Base-by-base conservation (phyloP, 64 coral and sea anemone genomes). In the Porites lutea region DNA sequence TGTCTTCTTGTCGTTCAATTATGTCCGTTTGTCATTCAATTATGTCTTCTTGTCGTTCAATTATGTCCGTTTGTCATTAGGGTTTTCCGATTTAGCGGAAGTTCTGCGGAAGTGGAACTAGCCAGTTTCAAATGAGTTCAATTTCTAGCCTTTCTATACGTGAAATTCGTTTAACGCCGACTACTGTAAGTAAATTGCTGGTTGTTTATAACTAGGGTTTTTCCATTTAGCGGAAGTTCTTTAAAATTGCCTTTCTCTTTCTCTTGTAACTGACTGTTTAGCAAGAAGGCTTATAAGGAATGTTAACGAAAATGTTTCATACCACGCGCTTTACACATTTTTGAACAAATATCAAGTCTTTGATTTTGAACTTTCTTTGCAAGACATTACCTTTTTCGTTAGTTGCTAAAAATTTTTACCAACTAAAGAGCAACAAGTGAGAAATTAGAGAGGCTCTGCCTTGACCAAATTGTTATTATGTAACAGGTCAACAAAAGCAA, bases 151-250 rank as follows among this genome's bases (percentile, higher is more conserved):
- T 71, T 71, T 71, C 68, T 71, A 37, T 71, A 71, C 68, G 20
- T 71, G 68, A 71, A 71, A 71, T 71, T 71, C 68, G 68, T 71
- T 71, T 71, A 71, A 71, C n/a, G n/a, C n/a, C 68, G 22, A 71
- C n/a, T 71, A 22, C 68, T 71, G 68, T 71, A 71, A 45, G 68
- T 71, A 71, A 71, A 37, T 71, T 71, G 68, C 68, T 71, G 68
- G 68, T 71, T 71, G 19, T 71, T 71, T 71, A 71, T 71, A 71
- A 71, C 68, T 71, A 71, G 68, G 27, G 1, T 57, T 57, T 57
- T 57, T 57, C 54, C 54, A 57, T 57, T 57, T 57, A 57, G 54
- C 54, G 54, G 54, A 57, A 57, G 54, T 57, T 57, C 54, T 57
- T 57, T 57, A 57, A 57, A 57, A 57, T 57, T 6, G 54, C 54